phyloP scores from a whole-genome alignment of 2,797 vertebrate species.

The Tangara arthus region DNA sequence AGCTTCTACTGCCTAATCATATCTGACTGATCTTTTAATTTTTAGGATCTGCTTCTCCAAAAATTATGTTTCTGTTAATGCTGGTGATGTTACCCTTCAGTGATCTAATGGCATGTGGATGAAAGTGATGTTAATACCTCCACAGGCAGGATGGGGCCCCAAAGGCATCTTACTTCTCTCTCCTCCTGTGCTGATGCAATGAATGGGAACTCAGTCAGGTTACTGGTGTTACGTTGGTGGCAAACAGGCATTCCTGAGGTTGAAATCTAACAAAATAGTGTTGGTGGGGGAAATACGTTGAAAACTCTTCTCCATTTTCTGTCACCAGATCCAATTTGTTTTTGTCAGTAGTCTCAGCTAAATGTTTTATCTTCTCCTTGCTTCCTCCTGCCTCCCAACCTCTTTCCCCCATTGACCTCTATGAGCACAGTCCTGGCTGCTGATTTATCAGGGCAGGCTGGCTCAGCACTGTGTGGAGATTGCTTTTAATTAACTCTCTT shows the following conservation, averaged over 20 bases:
- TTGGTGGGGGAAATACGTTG: background rate
- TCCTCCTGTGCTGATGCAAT: background rate
- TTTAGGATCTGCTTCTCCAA: background rate
- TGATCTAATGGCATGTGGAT: background rate
- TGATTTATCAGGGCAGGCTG: constrained; percentile 75
- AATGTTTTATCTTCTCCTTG: constrained; percentile 17
- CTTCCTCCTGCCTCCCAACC: background rate
- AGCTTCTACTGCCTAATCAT: background rate
- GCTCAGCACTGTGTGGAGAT: constrained; percentile 76
- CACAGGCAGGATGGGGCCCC: background rate
- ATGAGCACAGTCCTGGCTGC: constrained; percentile 61
- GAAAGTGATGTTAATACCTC: background rate
- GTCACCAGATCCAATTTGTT: background rate
- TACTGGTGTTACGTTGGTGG: background rate
- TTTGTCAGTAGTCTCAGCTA: background rate
- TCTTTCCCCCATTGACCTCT: constrained; percentile 60
- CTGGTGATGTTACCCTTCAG: background rate
- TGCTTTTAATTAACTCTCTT: constrained; percentile 82
- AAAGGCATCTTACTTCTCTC: background rate
- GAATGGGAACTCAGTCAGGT: background rate
- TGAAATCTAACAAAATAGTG: background rate
- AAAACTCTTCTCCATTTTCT: background rate
- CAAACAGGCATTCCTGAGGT: background rate
- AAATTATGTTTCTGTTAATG: background rate
- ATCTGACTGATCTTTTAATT: background rate